phyloP scores from a whole-genome alignment of 2,888 invertebrate genomes.

The Torymus aiolomorphi region DNA sequence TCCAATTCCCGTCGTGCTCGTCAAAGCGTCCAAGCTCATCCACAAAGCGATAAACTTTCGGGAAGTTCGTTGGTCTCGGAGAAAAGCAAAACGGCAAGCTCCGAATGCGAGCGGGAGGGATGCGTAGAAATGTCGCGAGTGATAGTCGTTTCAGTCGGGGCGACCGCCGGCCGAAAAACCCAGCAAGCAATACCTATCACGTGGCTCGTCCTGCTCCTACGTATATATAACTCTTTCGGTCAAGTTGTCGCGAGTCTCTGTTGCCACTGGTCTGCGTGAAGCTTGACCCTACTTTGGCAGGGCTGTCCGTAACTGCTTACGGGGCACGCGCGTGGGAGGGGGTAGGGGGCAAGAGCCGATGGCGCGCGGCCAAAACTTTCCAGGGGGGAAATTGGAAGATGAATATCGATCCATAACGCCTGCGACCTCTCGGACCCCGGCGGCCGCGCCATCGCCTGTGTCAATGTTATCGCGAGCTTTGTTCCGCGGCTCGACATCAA shows the following conservation, averaged over 20 bases:
- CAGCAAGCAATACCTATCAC: conserved; percentile 29
- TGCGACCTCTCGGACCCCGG: background rate
- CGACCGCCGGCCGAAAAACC: conserved; percentile 30
- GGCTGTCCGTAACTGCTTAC: conserved; percentile 33
- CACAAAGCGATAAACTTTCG: conserved; percentile 48
- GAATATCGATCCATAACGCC: conserved; percentile 57
- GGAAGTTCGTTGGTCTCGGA: conserved; percentile 27
- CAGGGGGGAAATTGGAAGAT: conserved; percentile 55
- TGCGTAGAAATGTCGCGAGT: conserved; percentile 21
- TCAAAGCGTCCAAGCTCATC: conserved; percentile 10
- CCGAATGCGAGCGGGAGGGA: background rate
- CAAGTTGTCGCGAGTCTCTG: conserved; percentile 48
- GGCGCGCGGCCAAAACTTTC: conserved; percentile 53
- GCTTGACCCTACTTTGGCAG: conserved; percentile 51
- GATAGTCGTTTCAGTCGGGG: conserved; percentile 43
- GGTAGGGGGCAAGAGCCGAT: conserved; percentile 7
- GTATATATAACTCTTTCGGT: conserved; percentile 44
- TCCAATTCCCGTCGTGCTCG: too few relatives aligned
- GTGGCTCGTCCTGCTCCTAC: conserved; percentile 28
- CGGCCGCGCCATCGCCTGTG: conserved; percentile 7
- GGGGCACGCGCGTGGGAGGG: conserved; percentile 34
- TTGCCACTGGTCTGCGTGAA: conserved; percentile 12
- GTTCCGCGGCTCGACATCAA: conserved; percentile 33
- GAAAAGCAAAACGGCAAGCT: background rate
- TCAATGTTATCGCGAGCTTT: conserved; percentile 52